Evolutionary conservation across 2,888 invertebrate genomes (phyloP).

Genomic region (Hermaeophaga mercurialis): DNA sequence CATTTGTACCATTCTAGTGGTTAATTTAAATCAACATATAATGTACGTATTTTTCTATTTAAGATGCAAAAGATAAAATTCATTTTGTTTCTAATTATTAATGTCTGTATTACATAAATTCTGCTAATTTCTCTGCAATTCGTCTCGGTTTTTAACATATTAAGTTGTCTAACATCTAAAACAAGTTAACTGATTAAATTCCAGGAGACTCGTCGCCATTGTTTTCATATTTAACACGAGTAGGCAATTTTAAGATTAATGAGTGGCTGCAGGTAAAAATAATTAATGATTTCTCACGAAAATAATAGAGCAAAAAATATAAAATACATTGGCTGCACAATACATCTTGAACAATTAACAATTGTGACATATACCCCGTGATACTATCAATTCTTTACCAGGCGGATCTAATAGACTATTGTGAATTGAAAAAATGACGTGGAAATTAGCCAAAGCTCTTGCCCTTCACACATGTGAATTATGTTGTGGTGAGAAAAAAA

Average conservation of each 20-base stretch:
- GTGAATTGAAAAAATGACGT: constrained; percentile 6
- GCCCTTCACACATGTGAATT: background rate
- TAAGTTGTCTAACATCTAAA: background rate
- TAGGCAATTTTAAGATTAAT: constrained; percentile 1
- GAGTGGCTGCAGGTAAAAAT: background rate
- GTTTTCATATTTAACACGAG: background rate
- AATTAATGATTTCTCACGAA: constrained; percentile 6
- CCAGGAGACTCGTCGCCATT: background rate
- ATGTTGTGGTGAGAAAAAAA: too few relatives aligned
- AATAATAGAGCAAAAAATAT: constrained; percentile 2
- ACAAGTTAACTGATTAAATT: background rate
- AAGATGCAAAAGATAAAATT: too few relatives aligned
- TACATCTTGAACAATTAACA: constrained; percentile 7
- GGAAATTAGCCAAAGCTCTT: background rate
- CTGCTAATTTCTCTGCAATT: background rate
- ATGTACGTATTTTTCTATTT: too few relatives aligned
- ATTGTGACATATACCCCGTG: constrained; percentile 3
- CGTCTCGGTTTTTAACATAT: background rate
- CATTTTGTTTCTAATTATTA: too few relatives aligned
- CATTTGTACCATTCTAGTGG: too few relatives aligned
- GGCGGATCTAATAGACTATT: constrained; percentile 11
- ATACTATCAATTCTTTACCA: constrained; percentile 2
- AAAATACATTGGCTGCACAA: background rate
- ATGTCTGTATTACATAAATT: too few relatives aligned
- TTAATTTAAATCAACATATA: too few relatives aligned